Percentiles rank a stretch among this genome's conserved stretches.
phyloP scores from a whole-genome alignment of 1,140 invertebrate genomes.

The Hyles vespertilio region DNA sequence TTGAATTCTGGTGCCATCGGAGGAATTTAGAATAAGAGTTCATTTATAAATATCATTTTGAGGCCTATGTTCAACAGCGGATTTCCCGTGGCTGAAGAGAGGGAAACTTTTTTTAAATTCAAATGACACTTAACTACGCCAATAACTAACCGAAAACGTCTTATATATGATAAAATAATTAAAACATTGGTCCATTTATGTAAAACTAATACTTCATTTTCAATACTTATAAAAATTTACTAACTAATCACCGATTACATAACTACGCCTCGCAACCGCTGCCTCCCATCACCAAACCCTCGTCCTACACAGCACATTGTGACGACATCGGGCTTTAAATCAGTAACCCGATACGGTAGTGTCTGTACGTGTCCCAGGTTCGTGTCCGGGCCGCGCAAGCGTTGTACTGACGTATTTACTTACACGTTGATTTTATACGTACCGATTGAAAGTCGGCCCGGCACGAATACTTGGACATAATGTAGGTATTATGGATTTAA shows the following conservation, averaged over 20 bases:
- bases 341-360: constrained; percentile 49
- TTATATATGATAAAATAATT: too few relatives aligned
- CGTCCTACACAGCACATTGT: constrained; percentile 25
- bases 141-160: too few relatives aligned
- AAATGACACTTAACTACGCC: too few relatives aligned
- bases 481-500: neutral
- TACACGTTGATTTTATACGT: constrained; percentile 21
- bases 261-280: constrained; percentile 14
- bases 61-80: too few relatives aligned
- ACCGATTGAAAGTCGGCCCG: neutral
- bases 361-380: constrained; percentile 32
- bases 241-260: neutral
- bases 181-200: too few relatives aligned
- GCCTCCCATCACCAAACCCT: constrained; percentile 5
- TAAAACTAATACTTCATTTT: too few relatives aligned
- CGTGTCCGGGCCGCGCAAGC: constrained; percentile 25
- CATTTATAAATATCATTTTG: too few relatives aligned
- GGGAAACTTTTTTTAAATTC: too few relatives aligned
- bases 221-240: too few relatives aligned
- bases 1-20: too few relatives aligned
- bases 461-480: neutral
- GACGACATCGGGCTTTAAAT: constrained; percentile 36
- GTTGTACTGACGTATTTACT: constrained; percentile 30
- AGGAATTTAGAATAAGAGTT: too few relatives aligned
- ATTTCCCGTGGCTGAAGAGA: too few relatives aligned